Conservation (phyloP, 2,797 vertebrate species). For the Naso thynnoides region DNA sequence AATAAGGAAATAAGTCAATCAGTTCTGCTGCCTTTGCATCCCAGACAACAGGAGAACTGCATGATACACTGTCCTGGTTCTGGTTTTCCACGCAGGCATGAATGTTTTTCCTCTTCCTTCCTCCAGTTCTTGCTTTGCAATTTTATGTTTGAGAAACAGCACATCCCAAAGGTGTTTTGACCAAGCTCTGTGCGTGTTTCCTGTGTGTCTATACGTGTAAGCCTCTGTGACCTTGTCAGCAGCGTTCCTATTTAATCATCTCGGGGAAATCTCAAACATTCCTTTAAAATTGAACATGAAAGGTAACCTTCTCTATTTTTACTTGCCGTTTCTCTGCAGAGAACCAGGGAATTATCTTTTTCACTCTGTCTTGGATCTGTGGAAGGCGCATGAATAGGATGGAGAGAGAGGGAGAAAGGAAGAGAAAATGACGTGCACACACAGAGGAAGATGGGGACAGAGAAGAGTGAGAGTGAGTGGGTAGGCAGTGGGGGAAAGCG, state of each 20-base stretch:
- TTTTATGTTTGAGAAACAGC: constrained; percentile 41
- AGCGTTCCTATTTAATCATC: constrained; percentile 80
- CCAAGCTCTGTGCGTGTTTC: constrained; percentile 37
- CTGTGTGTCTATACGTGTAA: constrained; percentile 45
- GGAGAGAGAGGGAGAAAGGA: constrained; percentile 51
- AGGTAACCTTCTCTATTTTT: constrained; percentile 83
- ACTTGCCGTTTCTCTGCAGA: constrained; percentile 68
- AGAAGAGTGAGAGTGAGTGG: constrained; percentile 57
- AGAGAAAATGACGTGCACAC: constrained; percentile 41
- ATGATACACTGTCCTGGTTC: constrained; percentile 23
- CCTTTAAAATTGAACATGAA: constrained; percentile 82
- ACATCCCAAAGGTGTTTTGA: constrained; percentile 58
- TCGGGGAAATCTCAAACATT: constrained; percentile 80
- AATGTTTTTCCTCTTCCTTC: constrained; percentile 29
- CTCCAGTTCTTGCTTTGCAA: constrained; percentile 34
- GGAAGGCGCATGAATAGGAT: constrained; percentile 60
- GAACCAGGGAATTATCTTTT: constrained; percentile 76
- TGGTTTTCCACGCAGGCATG: constrained; percentile 14
- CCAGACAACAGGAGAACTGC: constrained; percentile 17
- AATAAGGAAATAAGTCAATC: constrained; percentile 51
- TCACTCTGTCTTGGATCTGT: constrained; percentile 58
- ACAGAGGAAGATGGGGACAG: constrained; percentile 45
- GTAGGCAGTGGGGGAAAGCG: constrained; percentile 41
- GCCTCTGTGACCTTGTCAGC: constrained; percentile 75
- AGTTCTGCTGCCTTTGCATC: constrained; percentile 43